Evolutionary conservation across 2,888 invertebrate genomes (phyloP), one percentile per base, ranked within the genome.

Genomic region (Hylaea fasciaria): DNA sequence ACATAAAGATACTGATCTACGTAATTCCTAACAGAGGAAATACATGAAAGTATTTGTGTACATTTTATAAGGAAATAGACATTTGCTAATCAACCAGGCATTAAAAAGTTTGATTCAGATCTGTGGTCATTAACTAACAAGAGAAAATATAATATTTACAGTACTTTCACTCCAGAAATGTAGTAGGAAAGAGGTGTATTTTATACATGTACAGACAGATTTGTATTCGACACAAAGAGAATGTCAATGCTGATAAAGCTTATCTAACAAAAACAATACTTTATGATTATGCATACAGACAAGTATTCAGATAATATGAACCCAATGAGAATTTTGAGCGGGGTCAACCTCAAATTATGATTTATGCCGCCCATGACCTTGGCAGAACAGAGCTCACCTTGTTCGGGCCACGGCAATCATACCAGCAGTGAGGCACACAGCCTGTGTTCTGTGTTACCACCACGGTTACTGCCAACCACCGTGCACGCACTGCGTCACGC

Each of bases 401-500:
- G 64, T 9, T 44, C 43, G 37, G 40, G 43, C 43, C 40, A 22
- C 53, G 28, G 45, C 16, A 22, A 14, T 45, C 37, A 49, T 53
- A 43, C 51, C 56, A 32, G 32, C 49, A 58, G 49, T 48, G 47
- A 45, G 58, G 62, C 60, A 64, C 61, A 61, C 45, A 35, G 29
- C 49, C 16, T 47, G 16, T 47, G 29, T 28, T 22, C 5, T 22
- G 22, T 22, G 22, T 22, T 3, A 22, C 22, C 22, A 22, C 3
- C 5, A 10, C 3, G 2, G 22, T 22, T 3, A 22, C 22, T 5
- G 5, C 3, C 5, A 10, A 37, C 12, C 39, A 28, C 17, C 10
- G n/a, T 29, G 35, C 49, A 44, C 57, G 60, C 62, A 66, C 65
- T 60, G 59, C 66, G 68, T 68, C 75, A 70, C 69, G 67, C 69